Conservation (phyloP, 1,140 invertebrate genomes). For the Drosophila rufa region DNA sequence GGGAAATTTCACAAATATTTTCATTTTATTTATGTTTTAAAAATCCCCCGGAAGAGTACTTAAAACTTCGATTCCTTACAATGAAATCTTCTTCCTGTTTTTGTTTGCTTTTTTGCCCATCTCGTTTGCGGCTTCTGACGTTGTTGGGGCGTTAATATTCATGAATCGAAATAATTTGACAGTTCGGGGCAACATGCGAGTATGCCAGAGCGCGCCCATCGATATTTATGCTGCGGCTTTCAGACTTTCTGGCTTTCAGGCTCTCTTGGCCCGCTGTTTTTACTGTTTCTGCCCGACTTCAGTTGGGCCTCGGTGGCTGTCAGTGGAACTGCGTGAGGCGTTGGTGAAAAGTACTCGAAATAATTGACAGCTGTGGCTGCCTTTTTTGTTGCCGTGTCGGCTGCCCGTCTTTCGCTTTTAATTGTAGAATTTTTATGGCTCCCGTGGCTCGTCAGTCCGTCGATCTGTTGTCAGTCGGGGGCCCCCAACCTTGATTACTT, state of each 20-base stretch:
- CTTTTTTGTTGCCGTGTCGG: conserved; percentile 72
- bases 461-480: conserved; percentile 22
- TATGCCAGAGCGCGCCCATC: conserved; percentile 52
- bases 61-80: not conserved
- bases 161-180: conserved; percentile 84
- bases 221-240: conserved; percentile 68
- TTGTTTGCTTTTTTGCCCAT: conserved; percentile 11
- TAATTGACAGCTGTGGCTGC: conserved; percentile 83
- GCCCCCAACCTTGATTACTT: conserved; percentile 34
- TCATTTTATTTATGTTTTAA: not conserved
- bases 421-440: conserved; percentile 78
- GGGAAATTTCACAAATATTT: not conserved
- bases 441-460: conserved; percentile 53
- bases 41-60: not conserved
- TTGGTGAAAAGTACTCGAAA: conserved; percentile 84
- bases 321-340: conserved; percentile 74
- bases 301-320: conserved; percentile 23
- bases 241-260: not conserved
- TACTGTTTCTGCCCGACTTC: conserved; percentile 21
- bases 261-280: conserved; percentile 15
- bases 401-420: conserved; percentile 66
- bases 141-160: conserved; percentile 78
- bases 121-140: conserved; percentile 40
- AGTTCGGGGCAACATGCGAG: conserved; percentile 81
- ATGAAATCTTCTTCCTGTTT: not conserved